Evolutionary conservation across 2,113 vertebrate genomes (phyloP).

Genomic region (rat (Rattus norvegicus)): GRCr8 NC_086025.1:122761501-122762000

Average conservation of each 20-base stretch:
- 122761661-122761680: neutral
- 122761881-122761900: neutral
- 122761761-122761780: neutral
- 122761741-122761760: neutral
- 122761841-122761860: neutral
- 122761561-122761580: neutral
- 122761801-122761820: neutral
- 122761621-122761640: neutral
- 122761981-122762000: neutral
- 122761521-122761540: too few species aligned
- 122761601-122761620: neutral
- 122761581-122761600: neutral
- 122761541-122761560: neutral
- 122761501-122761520: too few species aligned
- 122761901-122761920: neutral
- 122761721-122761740: neutral
- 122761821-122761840: neutral
- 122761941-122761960: neutral
- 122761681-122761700: neutral
- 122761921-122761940: neutral
- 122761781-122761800: neutral
- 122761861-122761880: too few species aligned
- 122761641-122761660: neutral
- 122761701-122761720: neutral
- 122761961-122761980: neutral